These are phyloP conservation scores for Hybognathus amarus DNA, from an alignment of 2,797 vertebrate species.

Conservation along the genomic window DNA sequence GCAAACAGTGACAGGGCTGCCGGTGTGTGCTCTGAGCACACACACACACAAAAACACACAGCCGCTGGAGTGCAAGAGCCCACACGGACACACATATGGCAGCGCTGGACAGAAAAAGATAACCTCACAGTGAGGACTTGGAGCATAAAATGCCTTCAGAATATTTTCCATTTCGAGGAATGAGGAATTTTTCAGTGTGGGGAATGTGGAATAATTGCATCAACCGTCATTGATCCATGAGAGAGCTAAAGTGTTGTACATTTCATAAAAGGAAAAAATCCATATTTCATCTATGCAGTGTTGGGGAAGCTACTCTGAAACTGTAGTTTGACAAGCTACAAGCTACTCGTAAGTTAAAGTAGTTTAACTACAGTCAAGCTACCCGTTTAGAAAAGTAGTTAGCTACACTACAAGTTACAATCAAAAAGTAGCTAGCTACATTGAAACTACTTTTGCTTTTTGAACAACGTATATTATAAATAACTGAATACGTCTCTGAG, in stretches of 20 bases:
- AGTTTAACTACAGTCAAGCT: too few species aligned
- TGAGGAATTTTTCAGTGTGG: not conserved
- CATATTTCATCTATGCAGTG: too few species aligned
- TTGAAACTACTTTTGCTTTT: too few species aligned
- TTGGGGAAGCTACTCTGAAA: too few species aligned
- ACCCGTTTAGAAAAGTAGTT: too few species aligned
- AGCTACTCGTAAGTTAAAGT: too few species aligned
- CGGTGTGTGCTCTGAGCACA: constrained; percentile 47
- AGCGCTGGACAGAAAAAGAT: constrained; percentile 19
- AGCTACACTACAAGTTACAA: too few species aligned
- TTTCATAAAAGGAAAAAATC: too few species aligned
- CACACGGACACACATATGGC: constrained; percentile 52
- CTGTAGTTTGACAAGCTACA: too few species aligned
- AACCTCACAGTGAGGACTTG: constrained; percentile 21
- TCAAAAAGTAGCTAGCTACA: too few species aligned
- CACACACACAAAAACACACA: constrained; percentile 40
- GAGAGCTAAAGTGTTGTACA: constrained; percentile 6
- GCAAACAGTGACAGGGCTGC: constrained; percentile 63
- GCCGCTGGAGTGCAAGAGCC: constrained; percentile 23
- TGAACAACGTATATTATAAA: too few species aligned
- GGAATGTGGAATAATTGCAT: constrained; percentile 46
- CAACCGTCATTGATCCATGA: constrained; percentile 28
- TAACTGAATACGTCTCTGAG: too few species aligned
- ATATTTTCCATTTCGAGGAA: constrained; percentile 27
- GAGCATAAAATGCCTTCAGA: constrained; percentile 7